Base-by-base conservation (phyloP, 2,113 vertebrate genomes). In the Dipodomys ordii region DNA sequence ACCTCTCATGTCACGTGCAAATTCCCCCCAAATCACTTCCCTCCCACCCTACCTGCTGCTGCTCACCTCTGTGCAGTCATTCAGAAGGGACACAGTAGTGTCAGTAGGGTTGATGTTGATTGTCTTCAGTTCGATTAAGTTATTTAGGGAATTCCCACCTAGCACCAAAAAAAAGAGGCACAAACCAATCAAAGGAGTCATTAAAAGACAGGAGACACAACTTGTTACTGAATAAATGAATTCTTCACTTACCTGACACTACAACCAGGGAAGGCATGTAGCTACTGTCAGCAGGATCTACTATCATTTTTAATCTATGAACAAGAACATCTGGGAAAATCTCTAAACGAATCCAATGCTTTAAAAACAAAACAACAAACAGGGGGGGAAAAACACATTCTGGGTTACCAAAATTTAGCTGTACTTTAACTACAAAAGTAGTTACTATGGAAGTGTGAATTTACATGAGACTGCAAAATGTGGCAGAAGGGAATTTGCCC, bases 311-410 rank as follows among this genome's bases (percentile, higher is more conserved):
- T 68, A 99, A 97, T 92, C 99, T 98, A 97, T 99, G 99, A 87
- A 99, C 99, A 22, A 99, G 98, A 89, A 99, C 99, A 84, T 99
- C 99, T 60, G 99, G 99, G 91, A 99, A 99, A 93, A 99, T 98
- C 98, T 99, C 99, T 92, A 99, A 98, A 35, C 99, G 99, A 97
- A 99, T 99, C 99, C 99, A 99, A 94, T 99, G 99, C 99, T 99
- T 98, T 53, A 73, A 91, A 57, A 95, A 96, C 67, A 90, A 72
- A 97, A 96, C 96, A 2, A 6, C 35, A 53, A 65, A 12, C 60
- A 18, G 60, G n/a, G 27, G 9, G 39, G 18, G 68, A 35, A 22
- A 11, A 6, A 9, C 62, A 67, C 20, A 90, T 67, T 74, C 25
- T 92, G n/a, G 49, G 67, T 95, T 87, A 96, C 65, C 18, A 90